Evolutionary conservation across 2,113 vertebrate species (phyloP), one percentile per base, ranked within the genome.

Genomic region (Strix uralensis): DNA sequence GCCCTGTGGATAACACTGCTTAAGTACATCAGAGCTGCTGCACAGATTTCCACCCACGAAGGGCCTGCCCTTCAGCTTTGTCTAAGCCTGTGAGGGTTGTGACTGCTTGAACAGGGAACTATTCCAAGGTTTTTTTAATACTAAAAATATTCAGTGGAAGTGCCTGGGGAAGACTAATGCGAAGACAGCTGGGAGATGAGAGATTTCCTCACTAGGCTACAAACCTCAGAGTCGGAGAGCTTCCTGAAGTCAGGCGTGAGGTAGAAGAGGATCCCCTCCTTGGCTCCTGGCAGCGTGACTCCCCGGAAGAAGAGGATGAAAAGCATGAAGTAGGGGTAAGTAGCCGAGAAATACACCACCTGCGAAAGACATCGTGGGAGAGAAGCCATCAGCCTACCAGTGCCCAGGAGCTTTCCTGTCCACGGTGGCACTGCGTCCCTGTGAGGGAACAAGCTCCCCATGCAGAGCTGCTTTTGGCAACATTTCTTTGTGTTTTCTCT

Each of bases 281-380:
- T 98, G 59, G 99, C 99, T 72, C 99, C 99, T 0, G 99, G 99
- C 63, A 99, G 98, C 0, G 98, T 99, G 92, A 99, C 97, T 80
- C 99, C 99, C 27, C 99, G 99, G 90, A 99, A 98, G 94, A 99
- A 98, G 67, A 99, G 98, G 96, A 99, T 99, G 95, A 99, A 97
- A 27, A 99, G 97, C 99, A 99, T 99, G 95, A 99, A 97, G 97
- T 99, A 99, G 25, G 99, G 99, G 70, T 99, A 99, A 9, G 99
- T 99, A 49, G 99, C 99, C 0, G 99, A 99, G 97, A 99, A 99
- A 95, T 99, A 99, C 83, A 99, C 99, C 75, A 99, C 99, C 99
- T 99, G 79, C 16, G 7, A 82, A 79, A 96, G 36, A 88, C 7
- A 88, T 26, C 80, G 26, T 8, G 32, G 71, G 78, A 83, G 10